These are phyloP conservation scores for Acomys russatus DNA, from an alignment of 2,797 vertebrate species.

Conservation along the genomic window DNA sequence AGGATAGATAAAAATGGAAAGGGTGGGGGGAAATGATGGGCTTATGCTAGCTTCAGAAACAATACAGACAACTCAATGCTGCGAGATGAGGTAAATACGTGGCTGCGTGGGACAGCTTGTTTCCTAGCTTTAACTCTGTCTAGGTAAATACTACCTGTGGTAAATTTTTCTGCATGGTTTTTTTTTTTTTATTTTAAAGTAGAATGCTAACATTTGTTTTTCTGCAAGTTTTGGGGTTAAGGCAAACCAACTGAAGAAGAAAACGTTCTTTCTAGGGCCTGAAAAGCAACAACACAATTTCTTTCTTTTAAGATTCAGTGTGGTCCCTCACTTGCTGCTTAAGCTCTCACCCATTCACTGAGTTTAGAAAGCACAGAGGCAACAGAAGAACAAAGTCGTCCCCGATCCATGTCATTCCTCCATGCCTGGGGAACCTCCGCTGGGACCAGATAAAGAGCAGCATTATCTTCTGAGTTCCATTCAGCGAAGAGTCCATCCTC, in stretches of 20 bases:
- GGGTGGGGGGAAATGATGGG: background rate
- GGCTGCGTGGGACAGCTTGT: background rate
- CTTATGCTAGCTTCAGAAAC: background rate
- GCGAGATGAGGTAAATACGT: background rate
- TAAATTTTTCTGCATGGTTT: background rate
- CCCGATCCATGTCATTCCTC: background rate
- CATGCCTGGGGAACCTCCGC: background rate
- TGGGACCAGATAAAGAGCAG: constrained; percentile 48
- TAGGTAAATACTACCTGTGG: background rate
- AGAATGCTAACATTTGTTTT: constrained; percentile 34
- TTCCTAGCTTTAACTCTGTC: background rate
- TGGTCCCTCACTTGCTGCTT: constrained; percentile 36
- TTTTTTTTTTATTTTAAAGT: background rate
- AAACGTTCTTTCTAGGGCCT: constrained; percentile 47
- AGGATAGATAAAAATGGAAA: background rate
- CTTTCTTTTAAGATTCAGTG: constrained; percentile 54
- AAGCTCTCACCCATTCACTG: constrained; percentile 38
- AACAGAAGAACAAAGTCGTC: constrained; percentile 39
- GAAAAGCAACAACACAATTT: background rate
- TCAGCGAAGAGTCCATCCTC: constrained; percentile 35
- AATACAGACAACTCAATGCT: background rate
- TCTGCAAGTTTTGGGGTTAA: background rate
- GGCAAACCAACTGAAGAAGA: background rate
- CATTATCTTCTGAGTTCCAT: constrained; percentile 64
- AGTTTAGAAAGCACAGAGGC: constrained; percentile 25